Evolutionary conservation across 1,140 invertebrate species (phyloP).

Genomic region (Bombus haemorrhoidalis): DNA sequence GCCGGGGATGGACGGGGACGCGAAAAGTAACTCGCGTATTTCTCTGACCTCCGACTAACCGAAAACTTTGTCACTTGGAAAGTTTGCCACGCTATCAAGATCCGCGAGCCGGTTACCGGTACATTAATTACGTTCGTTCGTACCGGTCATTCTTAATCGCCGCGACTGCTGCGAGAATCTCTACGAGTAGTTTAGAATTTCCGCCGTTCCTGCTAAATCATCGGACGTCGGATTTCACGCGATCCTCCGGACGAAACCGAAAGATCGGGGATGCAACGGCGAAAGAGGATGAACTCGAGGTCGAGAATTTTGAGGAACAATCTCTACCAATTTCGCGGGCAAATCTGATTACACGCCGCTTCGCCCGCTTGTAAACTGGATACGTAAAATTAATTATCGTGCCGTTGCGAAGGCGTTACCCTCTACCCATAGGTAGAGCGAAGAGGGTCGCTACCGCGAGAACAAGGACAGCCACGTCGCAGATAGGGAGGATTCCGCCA

Average conservation of each 20-base stretch:
- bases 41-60: constrained; percentile 36
- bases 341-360: constrained; percentile 79
- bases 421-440: neutral
- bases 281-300: neutral
- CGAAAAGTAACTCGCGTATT: constrained; percentile 59
- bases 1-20: constrained; percentile 36
- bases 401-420: constrained; percentile 64
- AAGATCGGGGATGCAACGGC: neutral
- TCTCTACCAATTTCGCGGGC: constrained; percentile 76
- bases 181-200: constrained; percentile 3
- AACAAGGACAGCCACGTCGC: constrained; percentile 20
- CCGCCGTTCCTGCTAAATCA: neutral
- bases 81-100: constrained; percentile 63
- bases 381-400: constrained; percentile 82
- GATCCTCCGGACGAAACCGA: neutral
- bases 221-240: neutral
- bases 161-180: neutral
- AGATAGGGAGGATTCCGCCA: constrained; percentile 24
- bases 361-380: constrained; percentile 79
- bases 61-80: constrained; percentile 68
- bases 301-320: constrained; percentile 69
- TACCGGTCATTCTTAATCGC: constrained; percentile 64
- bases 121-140: constrained; percentile 55
- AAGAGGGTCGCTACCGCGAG: constrained; percentile 4
- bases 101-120: constrained; percentile 47